Conservation (phyloP, 2,113 vertebrate genomes). For the Calidris pygmaea region DNA sequence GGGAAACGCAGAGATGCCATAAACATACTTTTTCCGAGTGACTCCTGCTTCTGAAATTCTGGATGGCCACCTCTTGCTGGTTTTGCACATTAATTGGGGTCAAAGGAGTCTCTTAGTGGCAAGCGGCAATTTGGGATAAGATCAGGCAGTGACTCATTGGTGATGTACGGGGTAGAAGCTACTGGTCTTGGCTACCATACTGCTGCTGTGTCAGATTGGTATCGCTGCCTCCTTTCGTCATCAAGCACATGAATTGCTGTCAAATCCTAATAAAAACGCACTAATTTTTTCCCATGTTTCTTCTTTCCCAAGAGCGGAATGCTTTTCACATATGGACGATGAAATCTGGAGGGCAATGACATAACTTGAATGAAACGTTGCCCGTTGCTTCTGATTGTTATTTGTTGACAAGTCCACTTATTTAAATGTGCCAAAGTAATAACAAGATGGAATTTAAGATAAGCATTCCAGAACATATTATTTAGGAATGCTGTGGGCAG, state of each 20-base stretch:
- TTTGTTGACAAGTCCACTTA: conserved; percentile 70
- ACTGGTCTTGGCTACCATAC: neutral
- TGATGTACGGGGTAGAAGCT: neutral
- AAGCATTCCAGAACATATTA: conserved; percentile 71
- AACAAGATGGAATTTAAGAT: conserved; percentile 64
- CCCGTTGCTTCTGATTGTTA: conserved; percentile 17
- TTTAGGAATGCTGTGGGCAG: conserved; percentile 62
- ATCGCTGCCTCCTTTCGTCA: neutral
- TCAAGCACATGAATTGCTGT: neutral
- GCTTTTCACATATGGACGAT: neutral
- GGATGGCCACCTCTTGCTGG: neutral
- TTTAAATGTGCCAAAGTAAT: conserved; percentile 51
- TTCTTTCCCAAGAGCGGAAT: neutral
- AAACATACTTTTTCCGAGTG: neutral
- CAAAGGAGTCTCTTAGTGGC: neutral
- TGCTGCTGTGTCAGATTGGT: neutral
- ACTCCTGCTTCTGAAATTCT: neutral
- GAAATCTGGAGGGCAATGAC: neutral
- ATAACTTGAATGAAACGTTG: conserved; percentile 23
- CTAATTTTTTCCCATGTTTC: neutral
- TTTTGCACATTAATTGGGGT: neutral
- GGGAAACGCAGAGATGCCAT: neutral
- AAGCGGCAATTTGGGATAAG: neutral
- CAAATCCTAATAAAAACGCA: neutral
- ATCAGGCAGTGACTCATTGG: neutral